Percentiles rank a stretch among this genome's conserved stretches.
Evolutionary conservation across 2,113 vertebrate species (phyloP).

Genomic region (Petrocephalus microphthalmus): DNA sequence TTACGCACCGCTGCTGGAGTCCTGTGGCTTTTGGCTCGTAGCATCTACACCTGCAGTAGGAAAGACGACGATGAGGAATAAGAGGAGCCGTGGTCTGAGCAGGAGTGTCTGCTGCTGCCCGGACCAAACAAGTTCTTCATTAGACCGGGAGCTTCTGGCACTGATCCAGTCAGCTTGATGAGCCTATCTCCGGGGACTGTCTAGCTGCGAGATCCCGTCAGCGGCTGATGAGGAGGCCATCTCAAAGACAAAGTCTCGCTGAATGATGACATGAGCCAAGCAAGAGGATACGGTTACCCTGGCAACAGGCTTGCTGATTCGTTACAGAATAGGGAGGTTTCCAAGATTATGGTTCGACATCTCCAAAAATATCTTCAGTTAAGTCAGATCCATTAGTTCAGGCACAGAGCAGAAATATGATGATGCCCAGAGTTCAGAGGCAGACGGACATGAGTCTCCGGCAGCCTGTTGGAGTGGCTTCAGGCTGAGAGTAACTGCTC

Average conservation of each 20-base stretch:
- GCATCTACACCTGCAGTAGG: not conserved
- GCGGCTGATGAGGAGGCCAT: slow-evolving; percentile 14
- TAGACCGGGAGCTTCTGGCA: not conserved
- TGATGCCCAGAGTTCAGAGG: too few relatives aligned
- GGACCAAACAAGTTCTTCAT: not conserved
- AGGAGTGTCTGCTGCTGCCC: not conserved
- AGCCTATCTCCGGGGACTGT: slow-evolving; percentile 14
- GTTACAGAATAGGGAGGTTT: slow-evolving; percentile 6
- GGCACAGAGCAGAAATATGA: not conserved
- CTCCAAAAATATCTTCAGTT: slow-evolving; percentile 20
- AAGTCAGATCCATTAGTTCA: slow-evolving; percentile 16
- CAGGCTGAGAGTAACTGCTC: not conserved
- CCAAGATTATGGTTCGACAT: slow-evolving; percentile 6
- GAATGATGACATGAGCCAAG: slow-evolving; percentile 12
- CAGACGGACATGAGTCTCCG: not conserved
- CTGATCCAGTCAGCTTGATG: not conserved
- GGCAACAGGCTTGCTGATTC: slow-evolving; percentile 19
- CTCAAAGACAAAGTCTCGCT: slow-evolving; percentile 10
- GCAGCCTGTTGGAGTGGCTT: not conserved
- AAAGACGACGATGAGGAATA: not conserved
- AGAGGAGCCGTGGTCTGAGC: not conserved
- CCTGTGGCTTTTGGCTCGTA: not conserved
- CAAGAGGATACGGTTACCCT: slow-evolving; percentile 21
- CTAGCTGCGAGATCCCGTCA: not conserved
- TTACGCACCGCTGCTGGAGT: too few relatives aligned